Conservation (phyloP, 53 echinoderm and acorn worm species). For the Mesocentrotus franciscanus region DNA sequence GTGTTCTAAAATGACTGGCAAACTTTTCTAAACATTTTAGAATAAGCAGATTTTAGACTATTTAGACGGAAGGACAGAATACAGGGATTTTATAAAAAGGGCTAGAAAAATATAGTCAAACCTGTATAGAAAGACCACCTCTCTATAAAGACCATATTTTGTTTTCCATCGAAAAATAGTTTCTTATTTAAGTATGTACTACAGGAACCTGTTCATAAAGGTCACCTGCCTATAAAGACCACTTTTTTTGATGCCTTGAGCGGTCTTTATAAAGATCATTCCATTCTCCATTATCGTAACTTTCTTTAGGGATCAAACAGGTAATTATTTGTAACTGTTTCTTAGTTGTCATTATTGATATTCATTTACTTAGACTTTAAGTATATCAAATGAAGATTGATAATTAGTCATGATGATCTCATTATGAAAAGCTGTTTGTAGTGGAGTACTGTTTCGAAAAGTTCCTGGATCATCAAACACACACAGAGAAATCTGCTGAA, state of each 20-base stretch:
- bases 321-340: not conserved
- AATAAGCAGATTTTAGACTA: not conserved
- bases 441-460: too few species aligned
- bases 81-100: not conserved
- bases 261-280: not conserved
- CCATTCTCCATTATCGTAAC: not conserved
- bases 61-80: not conserved
- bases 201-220: too few species aligned
- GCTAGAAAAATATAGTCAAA: not conserved
- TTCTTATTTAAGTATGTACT: too few species aligned
- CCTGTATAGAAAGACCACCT: too few species aligned
- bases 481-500: not conserved
- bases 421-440: too few species aligned
- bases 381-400: not conserved
- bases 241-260: too few species aligned
- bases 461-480: not conserved
- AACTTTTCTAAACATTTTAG: not conserved
- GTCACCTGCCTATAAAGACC: too few species aligned
- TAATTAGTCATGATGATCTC: not conserved
- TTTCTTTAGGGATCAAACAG: not conserved
- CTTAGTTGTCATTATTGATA: not conserved
- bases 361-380: not conserved
- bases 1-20: not conserved
- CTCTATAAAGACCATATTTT: too few species aligned
- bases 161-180: too few species aligned